Percentiles rank a stretch among this genome's conserved stretches.
These are phyloP conservation scores for Marisa cornuarietis DNA, from an alignment of 1,140 invertebrate genomes.

Conservation along the genomic window DNA sequence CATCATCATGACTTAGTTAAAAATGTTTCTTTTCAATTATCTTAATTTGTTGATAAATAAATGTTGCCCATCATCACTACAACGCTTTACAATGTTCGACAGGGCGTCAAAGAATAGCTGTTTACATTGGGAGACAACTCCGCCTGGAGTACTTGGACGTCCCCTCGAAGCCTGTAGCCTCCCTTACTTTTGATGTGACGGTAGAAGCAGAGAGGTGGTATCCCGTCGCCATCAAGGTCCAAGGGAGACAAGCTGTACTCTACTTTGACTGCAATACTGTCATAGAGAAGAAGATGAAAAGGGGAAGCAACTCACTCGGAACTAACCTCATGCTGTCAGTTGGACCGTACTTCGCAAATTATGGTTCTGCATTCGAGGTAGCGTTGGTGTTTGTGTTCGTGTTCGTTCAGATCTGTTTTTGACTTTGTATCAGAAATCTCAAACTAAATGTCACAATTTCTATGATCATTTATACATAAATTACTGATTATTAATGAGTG, in stretches of 20 bases:
- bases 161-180: constrained; percentile 16
- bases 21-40: not conserved
- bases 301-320: constrained; percentile 36
- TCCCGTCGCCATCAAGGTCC: constrained; percentile 45
- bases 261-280: constrained; percentile 54
- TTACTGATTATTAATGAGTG: too few species aligned
- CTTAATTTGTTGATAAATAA: not conserved
- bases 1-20: not conserved
- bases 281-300: constrained; percentile 31
- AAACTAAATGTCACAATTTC: not conserved
- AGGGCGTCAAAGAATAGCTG: constrained; percentile 47
- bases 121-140: constrained; percentile 36
- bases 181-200: constrained; percentile 42
- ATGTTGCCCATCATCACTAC: not conserved
- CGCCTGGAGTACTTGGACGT: constrained; percentile 21
- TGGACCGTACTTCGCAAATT: constrained; percentile 52
- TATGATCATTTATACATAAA: too few species aligned
- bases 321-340: constrained; percentile 50
- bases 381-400: constrained; percentile 6
- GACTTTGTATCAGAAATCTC: too few species aligned
- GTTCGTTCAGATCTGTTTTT: not conserved
- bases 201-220: constrained; percentile 50
- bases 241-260: constrained; percentile 39
- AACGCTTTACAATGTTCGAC: not conserved
- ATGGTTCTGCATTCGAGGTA: constrained; percentile 48